Conservation (phyloP, 2,888 invertebrate genomes). For the Tuberolachnus salignus region DNA sequence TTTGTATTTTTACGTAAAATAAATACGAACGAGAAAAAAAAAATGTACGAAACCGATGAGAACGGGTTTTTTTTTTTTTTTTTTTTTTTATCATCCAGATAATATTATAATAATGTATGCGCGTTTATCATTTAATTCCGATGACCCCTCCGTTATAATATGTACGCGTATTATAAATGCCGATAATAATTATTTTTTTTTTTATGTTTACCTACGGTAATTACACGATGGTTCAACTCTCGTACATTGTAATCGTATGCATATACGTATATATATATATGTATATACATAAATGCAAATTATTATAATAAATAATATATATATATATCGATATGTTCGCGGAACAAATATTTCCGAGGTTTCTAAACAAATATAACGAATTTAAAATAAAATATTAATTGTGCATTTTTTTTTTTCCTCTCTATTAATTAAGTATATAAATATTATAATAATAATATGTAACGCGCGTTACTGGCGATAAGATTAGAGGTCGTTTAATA, state of each 20-base stretch:
- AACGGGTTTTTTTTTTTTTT: slow-evolving; percentile 24
- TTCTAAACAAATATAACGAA: slow-evolving; percentile 30
- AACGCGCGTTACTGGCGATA: slow-evolving; percentile 1
- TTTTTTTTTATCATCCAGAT: not conserved
- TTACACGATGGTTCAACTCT: not conserved
- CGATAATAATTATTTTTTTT: slow-evolving; percentile 22
- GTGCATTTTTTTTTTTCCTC: no score
- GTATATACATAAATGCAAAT: no score
- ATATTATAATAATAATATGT: slow-evolving; percentile 19
- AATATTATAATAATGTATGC: not conserved
- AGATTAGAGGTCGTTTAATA: slow-evolving; percentile 44
- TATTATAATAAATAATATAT: not conserved
- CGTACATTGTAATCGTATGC: not conserved
- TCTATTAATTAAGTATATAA: no score
- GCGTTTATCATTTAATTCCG: slow-evolving; percentile 47
- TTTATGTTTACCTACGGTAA: slow-evolving; percentile 30
- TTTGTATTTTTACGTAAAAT: not conserved
- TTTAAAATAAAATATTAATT: slow-evolving; percentile 32
- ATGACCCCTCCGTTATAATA: slow-evolving; percentile 29
- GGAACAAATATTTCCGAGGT: slow-evolving; percentile 11
- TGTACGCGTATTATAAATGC: not conserved
- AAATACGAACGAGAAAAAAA: not conserved
- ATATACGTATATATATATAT: no score
- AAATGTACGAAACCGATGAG: slow-evolving; percentile 3
- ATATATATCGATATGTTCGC: not conserved